phyloP scores from a whole-genome alignment of 2,888 invertebrate genomes.

The Cosmopolites sordidus region DNA sequence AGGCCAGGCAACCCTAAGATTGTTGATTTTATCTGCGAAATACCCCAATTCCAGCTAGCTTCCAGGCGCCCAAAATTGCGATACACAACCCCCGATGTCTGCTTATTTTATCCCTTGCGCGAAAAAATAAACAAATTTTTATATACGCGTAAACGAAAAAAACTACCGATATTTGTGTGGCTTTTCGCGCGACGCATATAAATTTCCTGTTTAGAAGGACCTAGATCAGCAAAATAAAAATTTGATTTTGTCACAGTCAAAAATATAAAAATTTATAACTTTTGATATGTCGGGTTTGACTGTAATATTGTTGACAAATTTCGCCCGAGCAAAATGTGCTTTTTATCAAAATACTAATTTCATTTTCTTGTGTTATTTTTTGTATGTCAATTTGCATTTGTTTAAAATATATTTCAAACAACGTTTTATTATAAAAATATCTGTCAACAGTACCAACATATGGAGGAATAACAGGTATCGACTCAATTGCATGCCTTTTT shows the following conservation, averaged over 20 bases:
- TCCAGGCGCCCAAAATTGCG: slow-evolving; percentile 47
- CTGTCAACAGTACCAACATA: too few species aligned
- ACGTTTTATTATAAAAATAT: too few species aligned
- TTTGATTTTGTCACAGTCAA: slow-evolving; percentile 21
- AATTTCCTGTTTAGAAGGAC: slow-evolving; percentile 26
- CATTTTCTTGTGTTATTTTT: too few species aligned
- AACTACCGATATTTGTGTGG: slow-evolving; percentile 26
- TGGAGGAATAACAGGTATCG: too few species aligned
- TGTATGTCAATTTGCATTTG: too few species aligned
- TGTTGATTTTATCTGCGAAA: slow-evolving; percentile 48
- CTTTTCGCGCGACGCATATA: slow-evolving; percentile 27
- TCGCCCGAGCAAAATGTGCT: too few species aligned
- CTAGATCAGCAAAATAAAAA: slow-evolving; percentile 27
- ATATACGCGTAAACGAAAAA: slow-evolving; percentile 30
- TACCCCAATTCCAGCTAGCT: slow-evolving; percentile 43
- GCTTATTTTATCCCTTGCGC: slow-evolving; percentile 36
- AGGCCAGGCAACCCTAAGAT: slow-evolving; percentile 44
- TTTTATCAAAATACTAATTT: too few species aligned
- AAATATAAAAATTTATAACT: slow-evolving; percentile 2
- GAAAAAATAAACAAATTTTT: slow-evolving; percentile 43
- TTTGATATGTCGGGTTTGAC: too few species aligned
- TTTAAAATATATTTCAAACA: too few species aligned
- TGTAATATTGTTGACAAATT: too few species aligned
- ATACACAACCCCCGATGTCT: slow-evolving; percentile 44
- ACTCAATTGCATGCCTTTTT: too few species aligned